Evolutionary conservation across 2,888 invertebrate species (phyloP), one percentile per base, ranked within the genome.

Genomic region (Drosophila pegasa): DNA sequence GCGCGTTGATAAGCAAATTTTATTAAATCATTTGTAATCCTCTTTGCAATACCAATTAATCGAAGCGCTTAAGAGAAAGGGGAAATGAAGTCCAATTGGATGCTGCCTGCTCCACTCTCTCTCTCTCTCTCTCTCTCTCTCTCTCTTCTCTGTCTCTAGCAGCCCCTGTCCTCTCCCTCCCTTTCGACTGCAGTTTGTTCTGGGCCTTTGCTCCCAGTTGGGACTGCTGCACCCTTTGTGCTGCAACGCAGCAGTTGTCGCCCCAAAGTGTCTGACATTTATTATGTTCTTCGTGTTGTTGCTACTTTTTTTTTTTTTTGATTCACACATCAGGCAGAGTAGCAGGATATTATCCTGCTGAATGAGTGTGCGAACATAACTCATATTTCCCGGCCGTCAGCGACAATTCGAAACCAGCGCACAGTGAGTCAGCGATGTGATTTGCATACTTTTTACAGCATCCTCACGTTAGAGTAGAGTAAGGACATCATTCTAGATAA

Each of bases 31-130:
- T 78, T 76, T 76, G 78, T 82, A 84, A 82, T 72, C 81, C 87
- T 54, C 81, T 87, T 75, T 71, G 66, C 55, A 59, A 69, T 62
- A 64, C 50, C 81, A 87, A 82, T 82, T 82, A 82, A 82, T 84
- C 78, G 87, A 59, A 63, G 65, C 61, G 72, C 51, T 67, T 68
- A 18, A 52, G 38, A 33, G 57, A 40, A 33, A 20, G 8, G 56
- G 8, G 47, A 72, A 35, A 63, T 41, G 50, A 14, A 27, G 47
- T 50, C 50, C 35, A 38, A 25, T 31, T 29, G 33, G 20, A 18
- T 22, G 40, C 22, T 31, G 35, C 37, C 4, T 54, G 10, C 3
- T 10, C 10, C 29, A 45, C 18, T 5, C 38, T 5, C 29, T 37
- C 5, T 27, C 38, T 12, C 16, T 7, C 10, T 41, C 31, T 20